These are phyloP conservation scores for Aquatica leii DNA, from an alignment of 2,888 invertebrate species.

Conservation along the genomic window DNA sequence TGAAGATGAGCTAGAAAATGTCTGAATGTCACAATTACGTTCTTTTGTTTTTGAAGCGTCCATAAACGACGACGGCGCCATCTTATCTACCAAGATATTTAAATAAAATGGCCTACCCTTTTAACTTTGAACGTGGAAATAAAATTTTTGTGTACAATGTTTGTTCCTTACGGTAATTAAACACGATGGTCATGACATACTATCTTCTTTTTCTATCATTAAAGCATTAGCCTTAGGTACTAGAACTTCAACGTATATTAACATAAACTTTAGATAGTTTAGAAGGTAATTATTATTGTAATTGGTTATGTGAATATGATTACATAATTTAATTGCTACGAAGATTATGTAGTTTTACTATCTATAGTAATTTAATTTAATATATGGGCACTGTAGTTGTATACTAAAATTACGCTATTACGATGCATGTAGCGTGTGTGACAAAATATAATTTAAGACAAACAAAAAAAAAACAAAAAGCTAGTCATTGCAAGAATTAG, in stretches of 20 bases:
- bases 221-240: neutral
- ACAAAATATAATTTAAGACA: no score
- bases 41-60: no score
- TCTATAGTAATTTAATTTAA: no score
- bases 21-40: slow-evolving; percentile 21
- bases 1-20: slow-evolving; percentile 31
- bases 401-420: no score
- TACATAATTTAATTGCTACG: slow-evolving; percentile 4
- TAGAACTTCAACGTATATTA: neutral
- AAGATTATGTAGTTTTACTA: no score
- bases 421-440: no score
- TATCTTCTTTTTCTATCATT: neutral
- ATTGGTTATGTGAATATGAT: slow-evolving; percentile 14
- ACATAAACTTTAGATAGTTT: slow-evolving; percentile 10
- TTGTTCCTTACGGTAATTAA: slow-evolving; percentile 4
- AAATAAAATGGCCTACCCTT: no score
- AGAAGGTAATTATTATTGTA: slow-evolving; percentile 9
- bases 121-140: neutral
- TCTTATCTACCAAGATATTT: no score
- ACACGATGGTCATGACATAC: slow-evolving; percentile 8
- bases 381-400: no score
- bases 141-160: neutral
- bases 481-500: no score
- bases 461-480: no score
- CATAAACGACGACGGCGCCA: neutral